phyloP scores from a whole-genome alignment of 2,113 vertebrate species.

The Dasypus novemcinctus region DNA sequence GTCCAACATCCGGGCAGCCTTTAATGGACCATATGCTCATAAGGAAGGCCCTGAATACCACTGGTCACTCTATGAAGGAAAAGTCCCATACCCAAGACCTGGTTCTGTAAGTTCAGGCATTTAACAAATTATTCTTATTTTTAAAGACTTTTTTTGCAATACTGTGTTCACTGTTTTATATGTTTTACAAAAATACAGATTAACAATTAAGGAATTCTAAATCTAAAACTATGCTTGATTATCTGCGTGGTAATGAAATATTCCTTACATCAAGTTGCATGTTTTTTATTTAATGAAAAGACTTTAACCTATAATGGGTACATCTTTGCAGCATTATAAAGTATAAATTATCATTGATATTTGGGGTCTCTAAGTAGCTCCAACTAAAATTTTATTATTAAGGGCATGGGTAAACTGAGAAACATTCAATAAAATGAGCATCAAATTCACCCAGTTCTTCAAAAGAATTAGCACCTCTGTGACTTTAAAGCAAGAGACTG shows the following conservation, averaged over 20 bases:
- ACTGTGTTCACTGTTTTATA: background rate
- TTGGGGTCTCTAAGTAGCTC: background rate
- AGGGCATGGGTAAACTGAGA: background rate
- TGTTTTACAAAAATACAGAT: background rate
- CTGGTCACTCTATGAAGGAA: conserved; percentile 94
- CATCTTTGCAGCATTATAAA: background rate
- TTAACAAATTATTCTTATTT: background rate
- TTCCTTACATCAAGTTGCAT: background rate
- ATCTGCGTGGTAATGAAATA: background rate
- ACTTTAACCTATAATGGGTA: background rate
- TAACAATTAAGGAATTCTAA: background rate
- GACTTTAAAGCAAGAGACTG: background rate
- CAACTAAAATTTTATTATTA: background rate
- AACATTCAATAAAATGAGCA: background rate
- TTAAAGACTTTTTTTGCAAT: background rate
- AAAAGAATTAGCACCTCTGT: background rate
- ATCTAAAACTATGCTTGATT: background rate
- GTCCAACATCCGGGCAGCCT: conserved; percentile 94
- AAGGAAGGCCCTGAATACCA: conserved; percentile 94
- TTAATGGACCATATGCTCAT: conserved; percentile 96
- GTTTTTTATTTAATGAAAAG: background rate
- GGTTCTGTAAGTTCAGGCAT: conserved; percentile 91
- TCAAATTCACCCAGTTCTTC: background rate
- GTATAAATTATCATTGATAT: background rate
- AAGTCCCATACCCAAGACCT: conserved; percentile 96